phyloP scores from a whole-genome alignment of 2,113 vertebrate species.

The Cisticola juncidis region DNA sequence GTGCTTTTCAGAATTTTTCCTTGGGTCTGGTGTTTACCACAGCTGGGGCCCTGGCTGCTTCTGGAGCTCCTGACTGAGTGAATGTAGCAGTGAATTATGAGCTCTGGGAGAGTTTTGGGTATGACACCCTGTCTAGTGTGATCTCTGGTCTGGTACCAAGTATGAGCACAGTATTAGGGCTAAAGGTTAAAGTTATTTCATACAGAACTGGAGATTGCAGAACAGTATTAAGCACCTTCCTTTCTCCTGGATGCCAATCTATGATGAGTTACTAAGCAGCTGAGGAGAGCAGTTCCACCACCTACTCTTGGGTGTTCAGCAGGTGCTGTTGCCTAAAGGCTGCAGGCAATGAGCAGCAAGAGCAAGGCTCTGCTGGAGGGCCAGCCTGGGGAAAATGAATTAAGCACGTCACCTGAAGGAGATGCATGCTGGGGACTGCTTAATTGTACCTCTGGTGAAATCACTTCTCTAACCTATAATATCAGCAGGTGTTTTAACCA shows the following conservation, averaged over 20 bases:
- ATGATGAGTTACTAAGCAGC: background rate
- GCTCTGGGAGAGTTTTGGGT: background rate
- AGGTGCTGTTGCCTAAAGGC: background rate
- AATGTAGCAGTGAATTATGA: background rate
- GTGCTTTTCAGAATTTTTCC: background rate
- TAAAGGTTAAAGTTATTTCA: background rate
- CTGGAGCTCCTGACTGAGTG: background rate
- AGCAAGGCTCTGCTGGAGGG: background rate
- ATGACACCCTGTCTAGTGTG: rapidly evolving
- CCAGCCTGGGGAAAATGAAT: background rate
- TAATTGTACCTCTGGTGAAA: background rate
- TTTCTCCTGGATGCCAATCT: background rate
- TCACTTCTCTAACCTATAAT: background rate
- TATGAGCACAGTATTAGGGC: background rate
- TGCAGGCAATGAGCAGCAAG: background rate
- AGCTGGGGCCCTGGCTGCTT: background rate
- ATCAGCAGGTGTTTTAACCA: background rate
- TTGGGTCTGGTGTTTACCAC: background rate
- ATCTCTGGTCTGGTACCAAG: background rate
- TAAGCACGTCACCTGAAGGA: background rate
- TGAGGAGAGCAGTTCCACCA: background rate
- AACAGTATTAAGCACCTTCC: background rate
- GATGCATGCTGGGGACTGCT: background rate
- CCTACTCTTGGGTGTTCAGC: rapidly evolving
- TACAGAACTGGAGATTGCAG: background rate